Percentiles rank a stretch among this genome's conserved stretches.
Evolutionary conservation across 2,113 vertebrate species (phyloP).

Genomic region (Centrocercus urophasianus): DNA sequence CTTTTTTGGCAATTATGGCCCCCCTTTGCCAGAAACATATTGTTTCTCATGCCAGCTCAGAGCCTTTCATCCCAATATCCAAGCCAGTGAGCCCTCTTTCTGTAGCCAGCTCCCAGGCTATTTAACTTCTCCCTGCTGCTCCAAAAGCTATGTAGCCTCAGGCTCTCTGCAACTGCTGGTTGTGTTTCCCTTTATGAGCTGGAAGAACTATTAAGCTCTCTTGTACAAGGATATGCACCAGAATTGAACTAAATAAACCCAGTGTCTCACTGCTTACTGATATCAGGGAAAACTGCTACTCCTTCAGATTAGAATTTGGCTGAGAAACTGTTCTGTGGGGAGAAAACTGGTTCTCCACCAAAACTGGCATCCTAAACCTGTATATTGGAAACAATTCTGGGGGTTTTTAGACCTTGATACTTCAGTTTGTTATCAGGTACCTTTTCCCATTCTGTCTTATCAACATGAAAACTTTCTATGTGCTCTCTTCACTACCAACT

Average conservation of each 20-base stretch:
- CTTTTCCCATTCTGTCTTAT: not conserved
- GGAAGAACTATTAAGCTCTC: not conserved
- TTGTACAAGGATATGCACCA: not conserved
- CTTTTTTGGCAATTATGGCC: constrained; percentile 46
- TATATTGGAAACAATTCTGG: not conserved
- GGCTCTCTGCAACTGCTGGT: not conserved
- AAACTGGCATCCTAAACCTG: not conserved
- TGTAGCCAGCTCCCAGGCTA: constrained; percentile 12
- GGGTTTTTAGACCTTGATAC: not conserved
- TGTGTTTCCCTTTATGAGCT: constrained; percentile 6
- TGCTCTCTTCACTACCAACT: not conserved
- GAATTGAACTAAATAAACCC: not conserved
- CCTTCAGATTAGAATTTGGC: not conserved
- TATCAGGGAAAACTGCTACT: not conserved
- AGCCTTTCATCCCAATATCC: constrained; percentile 52
- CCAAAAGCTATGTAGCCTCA: constrained; percentile 48
- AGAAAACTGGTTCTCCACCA: not conserved
- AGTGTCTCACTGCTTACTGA: not conserved
- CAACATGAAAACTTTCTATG: not conserved
- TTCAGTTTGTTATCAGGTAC: not conserved
- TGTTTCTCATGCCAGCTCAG: constrained; percentile 28
- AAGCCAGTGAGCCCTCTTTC: not conserved
- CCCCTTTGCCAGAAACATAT: constrained; percentile 34
- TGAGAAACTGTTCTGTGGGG: not conserved
- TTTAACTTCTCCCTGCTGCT: constrained; percentile 41